Base-by-base conservation (phyloP, 2,888 invertebrate species). In the Ashinkailepas kermadecensis region DNA sequence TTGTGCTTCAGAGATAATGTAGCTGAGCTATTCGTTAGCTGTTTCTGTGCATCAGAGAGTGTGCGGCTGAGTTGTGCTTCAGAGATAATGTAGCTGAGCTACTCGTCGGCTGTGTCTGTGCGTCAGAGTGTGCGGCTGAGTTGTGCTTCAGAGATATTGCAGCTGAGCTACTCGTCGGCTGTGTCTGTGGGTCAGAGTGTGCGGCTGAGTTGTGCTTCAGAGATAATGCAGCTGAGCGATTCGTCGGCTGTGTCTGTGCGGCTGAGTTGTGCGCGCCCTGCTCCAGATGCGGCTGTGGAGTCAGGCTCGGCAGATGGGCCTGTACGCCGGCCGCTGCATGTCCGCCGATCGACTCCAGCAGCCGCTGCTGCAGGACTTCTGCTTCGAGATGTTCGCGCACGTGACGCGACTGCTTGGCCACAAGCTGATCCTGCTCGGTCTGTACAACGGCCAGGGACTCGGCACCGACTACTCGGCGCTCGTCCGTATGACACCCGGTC, bases 251-350 rank as follows among this genome's bases (percentile, higher is more conserved):
- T 62, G 23, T 54, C 23, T 18, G 54, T 56, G 56, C 25, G 39
- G 39, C 39, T 39, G 39, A 39, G 39, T 39, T 39, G 39, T 4
- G 39, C 39, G 39, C 39, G 39, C 39, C 83, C 25, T 25, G 25
- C 58, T 82, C 15, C 94, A 97, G 89, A 94, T 99, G 93, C 91
- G 96, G 83, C 88, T 99, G 64, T 99, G 99, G 99, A 96, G 97
- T 0, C 99, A 99, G 88, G 99, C 99, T 0, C 89, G 97, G 81
- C 97, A 98, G 88, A 98, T 98, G 97, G 99, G 98, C 15, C 91
- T 91, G 81, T 97, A 95, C 90, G 96, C 95, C 56, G 98, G 96
- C 0, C 94, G 94, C 87, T 92, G 93, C 82, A 98, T 99, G 95
- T 82, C 85, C 0, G 91, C 91, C 0, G 88, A 88, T 84, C 86